Base-by-base conservation (phyloP, 2,113 vertebrate species). In the Aegypius monachus region DNA sequence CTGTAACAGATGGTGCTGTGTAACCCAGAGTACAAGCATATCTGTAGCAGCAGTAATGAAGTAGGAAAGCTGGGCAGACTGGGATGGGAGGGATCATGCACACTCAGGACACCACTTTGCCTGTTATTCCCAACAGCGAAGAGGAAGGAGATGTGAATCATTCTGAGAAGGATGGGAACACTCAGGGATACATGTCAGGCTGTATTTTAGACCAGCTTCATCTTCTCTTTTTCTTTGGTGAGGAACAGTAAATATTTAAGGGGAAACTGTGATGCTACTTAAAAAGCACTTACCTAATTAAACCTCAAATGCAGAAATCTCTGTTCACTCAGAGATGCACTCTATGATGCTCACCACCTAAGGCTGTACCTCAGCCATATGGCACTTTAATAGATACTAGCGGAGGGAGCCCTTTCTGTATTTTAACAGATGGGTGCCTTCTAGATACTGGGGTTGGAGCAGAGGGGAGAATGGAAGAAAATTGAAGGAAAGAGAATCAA, bases 231-330 rank as follows among this genome's bases (percentile, higher is more conserved):
- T 53, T 7, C 19, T 90, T 53, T 75, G 23, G 16, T 25, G 26
- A 82, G n/a, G 38, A 93, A 65, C 6, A 47, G 38, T 58, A 78
- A 96, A 93, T 83, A 90, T 95, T 96, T 88, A 93, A 93, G 36
- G 79, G 16, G 61, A 88, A 96, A 63, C 13, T 1, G 11, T 3
- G 10, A 67, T n/a, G 73, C 40, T 93, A 71, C 72, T 96, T 96
- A 92, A 83, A 96, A 96, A 96, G 23, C 88, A 92, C 88, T 94
- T 86, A 90, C 82, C 79, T 95, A 96, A 97, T 96, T 95, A 97
- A 97, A 93, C 75, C 72, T 86, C 82, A 74, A 92, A 92, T 68
- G 80, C 47, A 86, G 74, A 74, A 63, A 84, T 65, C 11, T 20
- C 88, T 62, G 3, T 43, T 81, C 59, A 31, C 61, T 87, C 58